Conservation (phyloP, 2,113 vertebrate species). For the Synodontis membranacea region DNA sequence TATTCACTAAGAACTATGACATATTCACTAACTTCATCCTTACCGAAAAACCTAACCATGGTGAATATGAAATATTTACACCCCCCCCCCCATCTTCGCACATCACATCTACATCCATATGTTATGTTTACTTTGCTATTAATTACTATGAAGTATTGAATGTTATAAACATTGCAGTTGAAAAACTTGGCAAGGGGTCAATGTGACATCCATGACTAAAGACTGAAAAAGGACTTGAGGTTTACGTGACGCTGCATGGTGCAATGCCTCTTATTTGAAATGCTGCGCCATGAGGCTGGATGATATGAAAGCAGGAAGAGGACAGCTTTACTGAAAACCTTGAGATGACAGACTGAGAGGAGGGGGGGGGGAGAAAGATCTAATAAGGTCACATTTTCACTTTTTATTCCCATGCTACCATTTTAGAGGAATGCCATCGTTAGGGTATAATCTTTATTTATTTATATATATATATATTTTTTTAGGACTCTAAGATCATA, state of each 20-base stretch:
- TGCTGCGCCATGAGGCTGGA: background rate
- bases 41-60: background rate
- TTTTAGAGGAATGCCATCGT: background rate
- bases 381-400: background rate
- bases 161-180: background rate
- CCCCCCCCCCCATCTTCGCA: background rate
- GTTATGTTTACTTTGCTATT: background rate
- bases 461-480: too few relatives aligned
- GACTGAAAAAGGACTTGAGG: background rate
- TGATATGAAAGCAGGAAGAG: slow-evolving; percentile 6
- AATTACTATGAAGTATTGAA: background rate
- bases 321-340: slow-evolving; percentile 6
- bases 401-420: slow-evolving; percentile 2
- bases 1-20: background rate
- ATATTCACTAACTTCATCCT: background rate
- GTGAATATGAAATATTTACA: background rate
- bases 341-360: background rate
- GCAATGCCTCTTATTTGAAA: background rate
- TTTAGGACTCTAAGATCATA: background rate
- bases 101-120: background rate
- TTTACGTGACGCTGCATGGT: background rate
- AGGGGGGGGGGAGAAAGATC: background rate
- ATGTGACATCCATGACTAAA: background rate
- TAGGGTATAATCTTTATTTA: background rate
- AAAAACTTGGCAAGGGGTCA: background rate